Evolutionary conservation across 1,140 invertebrate species (phyloP), one percentile per base, ranked within the genome.

Genomic region (Charaxes varanes): DNA sequence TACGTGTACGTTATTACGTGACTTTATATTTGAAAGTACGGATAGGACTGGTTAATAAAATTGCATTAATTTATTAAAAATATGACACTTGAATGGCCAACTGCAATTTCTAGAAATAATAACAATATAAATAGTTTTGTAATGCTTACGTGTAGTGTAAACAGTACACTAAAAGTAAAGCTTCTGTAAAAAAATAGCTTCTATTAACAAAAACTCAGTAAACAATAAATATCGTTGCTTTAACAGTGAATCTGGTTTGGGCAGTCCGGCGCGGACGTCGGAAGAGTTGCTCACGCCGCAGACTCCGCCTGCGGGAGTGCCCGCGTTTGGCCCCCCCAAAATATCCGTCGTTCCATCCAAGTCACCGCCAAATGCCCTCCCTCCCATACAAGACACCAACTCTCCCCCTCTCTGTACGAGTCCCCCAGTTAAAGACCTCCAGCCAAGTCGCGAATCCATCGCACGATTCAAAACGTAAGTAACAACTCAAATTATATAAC

Each of bases 391-490:
- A 23, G 73, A 81, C 10, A 53, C 60, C 0, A 62, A 64, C 22
- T 83, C 78, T 2, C 81, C 81, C 1, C 76, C 79, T 3, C 56
- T 84, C 1, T 83, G 80, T 46, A 72, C 76, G 6, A 84, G 77
- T 31, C 74, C 78, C 6, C 77, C 72, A 0, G 50, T 64, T 4
- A 82, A 76, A 40, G 80, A 84, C 17, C 57, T 58, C n/a, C 70
- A 67, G 30, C 53, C 70, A 0, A 38, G 63, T n/a, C 59, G 69
- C 24, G 84, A 84, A 11, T 73, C 81, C 0, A 72, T 85, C 33
- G 69, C 72, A 3, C 52, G 74, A 18, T 85, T 84, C 36, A 85
- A 85, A 69, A 83, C 81, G 81, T 85, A 62, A 80, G 83, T 76
- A 40, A 27, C 19, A 31, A 11, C 33, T 26, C 2, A 21, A 35